A percentile compares a stretch with the other conserved stretches of the same genome.
Evolutionary conservation across 2,888 invertebrate species (phyloP).

Genomic region (Himalopsyche tibetana): DNA sequence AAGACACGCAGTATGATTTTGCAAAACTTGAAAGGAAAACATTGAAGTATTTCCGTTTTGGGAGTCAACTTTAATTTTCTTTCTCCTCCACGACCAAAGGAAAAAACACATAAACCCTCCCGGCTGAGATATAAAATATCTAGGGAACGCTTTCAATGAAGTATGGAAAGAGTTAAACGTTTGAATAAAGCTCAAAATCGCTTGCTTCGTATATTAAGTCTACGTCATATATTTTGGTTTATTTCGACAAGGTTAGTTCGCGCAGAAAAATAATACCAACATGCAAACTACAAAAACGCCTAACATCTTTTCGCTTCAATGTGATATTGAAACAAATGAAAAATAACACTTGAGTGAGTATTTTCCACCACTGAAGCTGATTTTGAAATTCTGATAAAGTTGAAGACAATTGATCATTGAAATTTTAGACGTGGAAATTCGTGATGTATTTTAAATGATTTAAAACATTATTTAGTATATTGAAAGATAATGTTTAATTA

Average conservation of each 20-base stretch:
- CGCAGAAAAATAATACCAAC: neutral
- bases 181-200: slow-evolving; percentile 26
- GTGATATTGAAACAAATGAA: too few species aligned
- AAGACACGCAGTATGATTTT: neutral
- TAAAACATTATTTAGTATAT: too few species aligned
- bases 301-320: neutral
- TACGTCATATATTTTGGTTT: slow-evolving; percentile 20
- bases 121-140: slow-evolving; percentile 23
- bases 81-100: neutral
- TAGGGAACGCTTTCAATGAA: slow-evolving; percentile 11
- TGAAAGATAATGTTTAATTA: too few species aligned
- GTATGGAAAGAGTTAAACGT: slow-evolving; percentile 26
- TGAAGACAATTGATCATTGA: too few species aligned
- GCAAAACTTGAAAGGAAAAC: neutral
- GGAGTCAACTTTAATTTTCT: slow-evolving; percentile 30
- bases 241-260: slow-evolving; percentile 15
- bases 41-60: slow-evolving; percentile 1
- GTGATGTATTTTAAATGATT: too few species aligned
- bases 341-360: too few species aligned
- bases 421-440: too few species aligned
- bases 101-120: slow-evolving; percentile 26
- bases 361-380: too few species aligned
- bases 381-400: too few species aligned
- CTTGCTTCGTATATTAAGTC: neutral
- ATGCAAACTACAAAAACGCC: neutral